A percentile compares a stretch with the other conserved stretches of the same genome.
Evolutionary conservation across 1,140 invertebrate genomes (phyloP).

Genomic region (Pissodes strobi): DNA sequence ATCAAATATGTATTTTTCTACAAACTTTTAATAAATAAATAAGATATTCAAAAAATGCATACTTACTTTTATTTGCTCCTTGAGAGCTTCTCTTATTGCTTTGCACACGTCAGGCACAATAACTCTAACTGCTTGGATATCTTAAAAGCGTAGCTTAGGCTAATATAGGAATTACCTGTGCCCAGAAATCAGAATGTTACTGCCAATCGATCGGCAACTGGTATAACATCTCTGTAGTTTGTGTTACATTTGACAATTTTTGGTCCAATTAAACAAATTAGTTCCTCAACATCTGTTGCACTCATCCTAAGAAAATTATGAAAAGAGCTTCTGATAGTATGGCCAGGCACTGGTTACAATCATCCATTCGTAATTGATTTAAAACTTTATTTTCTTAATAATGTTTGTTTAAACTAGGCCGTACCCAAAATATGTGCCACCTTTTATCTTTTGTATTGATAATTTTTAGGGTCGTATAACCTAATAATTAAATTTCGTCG

Average conservation of each 20-base stretch:
- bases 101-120: not conserved
- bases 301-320: slow-evolving; percentile 2
- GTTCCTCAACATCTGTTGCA: not conserved
- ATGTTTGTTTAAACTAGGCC: too few relatives aligned
- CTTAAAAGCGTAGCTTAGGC: not conserved
- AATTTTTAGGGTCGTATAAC: too few relatives aligned
- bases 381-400: too few relatives aligned
- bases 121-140: not conserved
- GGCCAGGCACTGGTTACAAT: too few relatives aligned
- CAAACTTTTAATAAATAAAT: too few relatives aligned
- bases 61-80: not conserved
- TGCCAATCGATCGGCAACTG: not conserved
- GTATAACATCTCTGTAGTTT: not conserved
- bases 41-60: too few relatives aligned
- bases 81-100: not conserved
- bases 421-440: too few relatives aligned
- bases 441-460: too few relatives aligned
- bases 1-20: too few relatives aligned
- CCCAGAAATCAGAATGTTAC: not conserved
- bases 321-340: too few relatives aligned
- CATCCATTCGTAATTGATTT: too few relatives aligned
- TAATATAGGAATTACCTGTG: not conserved
- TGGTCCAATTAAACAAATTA: not conserved
- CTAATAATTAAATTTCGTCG: too few relatives aligned
- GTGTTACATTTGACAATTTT: not conserved